Conservation (phyloP, 1,140 invertebrate genomes). For the Tetramorium simillimum region DNA sequence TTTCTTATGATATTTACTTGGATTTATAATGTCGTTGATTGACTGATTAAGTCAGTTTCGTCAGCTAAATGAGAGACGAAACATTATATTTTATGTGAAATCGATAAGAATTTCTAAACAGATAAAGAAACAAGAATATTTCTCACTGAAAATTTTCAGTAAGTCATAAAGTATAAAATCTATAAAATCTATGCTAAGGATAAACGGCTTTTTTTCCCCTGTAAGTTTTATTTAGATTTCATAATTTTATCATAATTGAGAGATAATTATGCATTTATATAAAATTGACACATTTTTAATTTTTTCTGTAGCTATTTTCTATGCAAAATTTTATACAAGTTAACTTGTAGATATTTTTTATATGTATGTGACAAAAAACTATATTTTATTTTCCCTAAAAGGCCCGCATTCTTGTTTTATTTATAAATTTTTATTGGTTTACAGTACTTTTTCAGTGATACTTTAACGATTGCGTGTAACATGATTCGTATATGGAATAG, state of each 20-base stretch:
- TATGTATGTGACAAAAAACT: neutral
- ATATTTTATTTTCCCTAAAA: neutral
- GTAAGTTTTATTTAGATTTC: no score
- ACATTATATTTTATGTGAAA: neutral
- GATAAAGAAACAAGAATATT: neutral
- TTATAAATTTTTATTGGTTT: neutral
- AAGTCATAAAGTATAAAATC: no score
- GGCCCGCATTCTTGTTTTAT: neutral
- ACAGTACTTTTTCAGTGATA: neutral
- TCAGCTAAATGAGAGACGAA: neutral
- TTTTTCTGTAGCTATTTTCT: no score
- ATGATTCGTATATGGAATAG: neutral
- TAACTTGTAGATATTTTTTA: neutral
- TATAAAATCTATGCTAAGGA: no score
- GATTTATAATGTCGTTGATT: neutral
- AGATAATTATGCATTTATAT: no score
- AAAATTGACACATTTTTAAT: no score
- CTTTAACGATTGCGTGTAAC: neutral
- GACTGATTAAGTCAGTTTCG: neutral
- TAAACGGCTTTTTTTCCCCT: no score
- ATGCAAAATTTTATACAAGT: no score
- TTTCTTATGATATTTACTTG: no score
- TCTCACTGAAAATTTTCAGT: no score
- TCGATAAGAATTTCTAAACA: neutral
- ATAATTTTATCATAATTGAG: no score